A percentile compares a stretch with the other conserved stretches of the same genome.
phyloP scores from a whole-genome alignment of 2,113 vertebrate species.

The Mustelus asterias region DNA sequence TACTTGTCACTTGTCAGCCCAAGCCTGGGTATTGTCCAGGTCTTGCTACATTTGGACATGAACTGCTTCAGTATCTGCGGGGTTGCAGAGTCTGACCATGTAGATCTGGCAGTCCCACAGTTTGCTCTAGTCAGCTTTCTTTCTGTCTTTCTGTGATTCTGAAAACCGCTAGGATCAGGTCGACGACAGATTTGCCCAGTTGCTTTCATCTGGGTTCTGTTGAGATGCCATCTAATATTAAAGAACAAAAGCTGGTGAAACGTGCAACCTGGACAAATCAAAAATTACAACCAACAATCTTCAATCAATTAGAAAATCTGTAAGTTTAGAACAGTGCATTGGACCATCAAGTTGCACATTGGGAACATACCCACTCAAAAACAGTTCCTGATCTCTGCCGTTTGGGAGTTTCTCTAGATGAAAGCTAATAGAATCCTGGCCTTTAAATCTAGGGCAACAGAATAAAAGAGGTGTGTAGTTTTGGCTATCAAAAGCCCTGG shows the following conservation, averaged over 20 bases:
- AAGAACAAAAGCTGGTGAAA: neutral
- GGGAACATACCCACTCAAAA: too few relatives aligned
- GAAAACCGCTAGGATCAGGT: neutral
- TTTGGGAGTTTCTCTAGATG: too few relatives aligned
- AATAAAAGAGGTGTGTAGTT: too few relatives aligned
- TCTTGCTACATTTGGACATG: too few relatives aligned
- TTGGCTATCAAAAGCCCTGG: too few relatives aligned
- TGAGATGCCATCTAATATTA: neutral
- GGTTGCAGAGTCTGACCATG: neutral
- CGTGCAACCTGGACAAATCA: neutral
- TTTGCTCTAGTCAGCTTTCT: neutral
- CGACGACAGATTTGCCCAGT: neutral
- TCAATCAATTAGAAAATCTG: neutral
- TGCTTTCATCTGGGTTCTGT: neutral
- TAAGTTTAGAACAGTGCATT: neutral
- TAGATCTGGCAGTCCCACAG: neutral
- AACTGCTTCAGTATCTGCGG: too few relatives aligned
- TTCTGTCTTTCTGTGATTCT: neutral
- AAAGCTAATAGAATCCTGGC: too few relatives aligned
- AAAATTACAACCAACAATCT: neutral
- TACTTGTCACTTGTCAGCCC: too few relatives aligned
- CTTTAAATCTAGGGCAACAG: too few relatives aligned
- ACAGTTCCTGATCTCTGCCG: too few relatives aligned
- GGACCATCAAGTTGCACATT: neutral
- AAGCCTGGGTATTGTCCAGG: too few relatives aligned